Percentiles rank a stretch among this genome's conserved stretches.
Evolutionary conservation across 2,113 vertebrate species (phyloP).

Genomic region (Hippopotamus amphibius): DNA sequence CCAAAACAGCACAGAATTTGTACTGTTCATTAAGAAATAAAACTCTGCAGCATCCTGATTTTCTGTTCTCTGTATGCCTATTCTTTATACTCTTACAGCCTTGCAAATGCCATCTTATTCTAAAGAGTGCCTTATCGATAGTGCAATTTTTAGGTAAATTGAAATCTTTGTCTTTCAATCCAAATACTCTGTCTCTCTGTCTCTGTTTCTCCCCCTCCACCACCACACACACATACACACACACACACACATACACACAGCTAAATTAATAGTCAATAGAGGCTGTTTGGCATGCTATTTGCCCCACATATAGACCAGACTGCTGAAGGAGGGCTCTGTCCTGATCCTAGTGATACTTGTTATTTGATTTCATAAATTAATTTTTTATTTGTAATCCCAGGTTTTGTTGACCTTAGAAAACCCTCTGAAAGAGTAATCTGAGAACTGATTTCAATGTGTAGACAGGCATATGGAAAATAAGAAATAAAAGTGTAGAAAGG

Average conservation of each 20-base stretch:
- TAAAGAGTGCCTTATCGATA: not conserved
- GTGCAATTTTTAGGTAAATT: not conserved
- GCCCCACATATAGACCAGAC: not conserved
- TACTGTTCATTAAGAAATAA: not conserved
- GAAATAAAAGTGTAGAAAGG: constrained; percentile 45
- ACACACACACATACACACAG: not conserved
- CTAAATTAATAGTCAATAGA: not conserved
- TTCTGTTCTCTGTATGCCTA: not conserved
- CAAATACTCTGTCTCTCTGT: not conserved
- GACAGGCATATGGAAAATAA: constrained; percentile 44
- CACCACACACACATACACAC: not conserved
- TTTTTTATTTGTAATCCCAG: constrained; percentile 76
- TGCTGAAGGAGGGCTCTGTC: not conserved
- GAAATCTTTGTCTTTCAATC: not conserved
- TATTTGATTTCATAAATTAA: constrained; percentile 77
- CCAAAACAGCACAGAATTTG: not conserved
- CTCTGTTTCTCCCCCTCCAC: not conserved
- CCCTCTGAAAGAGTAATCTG: constrained; percentile 57
- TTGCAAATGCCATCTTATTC: constrained; percentile 10
- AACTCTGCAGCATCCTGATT: not conserved
- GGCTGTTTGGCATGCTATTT: not conserved
- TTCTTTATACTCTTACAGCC: not conserved
- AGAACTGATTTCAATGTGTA: constrained; percentile 28
- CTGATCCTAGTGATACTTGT: constrained; percentile 35
- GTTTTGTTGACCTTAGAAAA: constrained; percentile 69